Evolutionary conservation across 1,140 invertebrate species (phyloP).

Genomic region (Aphelenchoides fujianensis): DNA sequence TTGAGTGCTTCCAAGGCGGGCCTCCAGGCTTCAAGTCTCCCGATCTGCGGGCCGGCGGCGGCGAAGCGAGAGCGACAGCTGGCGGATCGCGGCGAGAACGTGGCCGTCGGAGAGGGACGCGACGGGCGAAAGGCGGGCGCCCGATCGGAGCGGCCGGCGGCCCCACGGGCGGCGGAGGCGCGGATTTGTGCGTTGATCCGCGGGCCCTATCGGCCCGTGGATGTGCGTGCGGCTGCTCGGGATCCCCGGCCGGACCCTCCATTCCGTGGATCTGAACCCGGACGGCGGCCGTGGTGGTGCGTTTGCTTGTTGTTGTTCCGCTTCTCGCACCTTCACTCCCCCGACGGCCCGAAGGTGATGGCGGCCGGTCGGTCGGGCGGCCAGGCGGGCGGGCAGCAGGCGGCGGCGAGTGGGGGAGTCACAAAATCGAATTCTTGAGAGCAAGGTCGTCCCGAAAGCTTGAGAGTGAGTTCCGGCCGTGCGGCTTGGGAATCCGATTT

Average conservation of each 20-base stretch:
- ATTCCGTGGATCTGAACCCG: not conserved
- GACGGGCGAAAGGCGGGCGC: not conserved
- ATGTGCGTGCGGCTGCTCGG: too few species aligned
- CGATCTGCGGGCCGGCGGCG: too few species aligned
- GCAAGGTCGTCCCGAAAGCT: too few species aligned
- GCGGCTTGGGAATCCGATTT: not conserved
- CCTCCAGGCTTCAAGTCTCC: too few species aligned
- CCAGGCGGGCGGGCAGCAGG: not conserved
- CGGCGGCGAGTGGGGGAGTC: not conserved
- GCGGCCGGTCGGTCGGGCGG: too few species aligned
- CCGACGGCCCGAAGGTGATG: too few species aligned
- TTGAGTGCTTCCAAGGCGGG: not conserved
- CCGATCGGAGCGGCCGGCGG: not conserved
- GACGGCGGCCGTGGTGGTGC: not conserved
- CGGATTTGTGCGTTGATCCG: not conserved
- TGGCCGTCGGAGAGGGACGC: too few species aligned
- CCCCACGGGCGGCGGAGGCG: not conserved
- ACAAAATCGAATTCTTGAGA: not conserved
- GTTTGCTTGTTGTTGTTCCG: slow-evolving; percentile 2
- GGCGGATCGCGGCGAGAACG: not conserved
- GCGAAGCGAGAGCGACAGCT: not conserved
- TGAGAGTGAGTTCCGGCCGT: not conserved
- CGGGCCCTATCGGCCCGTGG: not conserved
- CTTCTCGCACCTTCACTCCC: not conserved
- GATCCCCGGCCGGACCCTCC: too few species aligned